Evolutionary conservation across 2,888 invertebrate species (phyloP).

Genomic region (Archaeoteleia sp.): DNA sequence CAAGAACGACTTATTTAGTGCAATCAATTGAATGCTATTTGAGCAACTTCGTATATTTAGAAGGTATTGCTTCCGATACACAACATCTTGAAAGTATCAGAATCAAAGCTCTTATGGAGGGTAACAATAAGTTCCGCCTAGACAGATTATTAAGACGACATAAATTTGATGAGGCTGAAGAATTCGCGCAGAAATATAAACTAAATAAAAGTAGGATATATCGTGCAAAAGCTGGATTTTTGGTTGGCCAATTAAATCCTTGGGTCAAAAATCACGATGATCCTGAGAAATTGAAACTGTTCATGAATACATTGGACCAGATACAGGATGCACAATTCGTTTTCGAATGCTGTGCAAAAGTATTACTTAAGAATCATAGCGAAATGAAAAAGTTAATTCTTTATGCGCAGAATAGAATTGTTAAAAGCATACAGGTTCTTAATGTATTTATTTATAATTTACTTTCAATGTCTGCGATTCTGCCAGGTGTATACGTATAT

Average conservation of each 20-base stretch:
- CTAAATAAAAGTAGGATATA: conserved; percentile 72
- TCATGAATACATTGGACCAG: conserved; percentile 72
- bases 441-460: conserved; percentile 4
- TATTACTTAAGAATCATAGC: conserved; percentile 65
- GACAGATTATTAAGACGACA: conserved; percentile 73
- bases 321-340: conserved; percentile 75
- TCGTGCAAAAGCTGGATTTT: conserved; percentile 73
- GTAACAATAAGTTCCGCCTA: conserved; percentile 74
- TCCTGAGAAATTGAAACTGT: conserved; percentile 67
- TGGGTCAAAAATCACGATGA: conserved; percentile 57
- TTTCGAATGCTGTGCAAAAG: conserved; percentile 74
- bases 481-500: background rate
- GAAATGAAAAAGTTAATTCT: conserved; percentile 66
- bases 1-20: conserved; percentile 63
- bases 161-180: conserved; percentile 76
- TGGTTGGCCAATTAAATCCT: conserved; percentile 67
- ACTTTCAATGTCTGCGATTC: background rate
- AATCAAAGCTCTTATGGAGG: conserved; percentile 72
- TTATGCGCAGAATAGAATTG: conserved; percentile 69
- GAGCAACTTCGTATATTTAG: conserved; percentile 69
- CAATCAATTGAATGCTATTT: conserved; percentile 58
- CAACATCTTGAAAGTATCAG: conserved; percentile 63
- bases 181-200: conserved; percentile 74
- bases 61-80: conserved; percentile 58
- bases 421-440: conserved; percentile 54